Conservation (phyloP, 1,140 invertebrate species). For the Micrasema minimum region DNA sequence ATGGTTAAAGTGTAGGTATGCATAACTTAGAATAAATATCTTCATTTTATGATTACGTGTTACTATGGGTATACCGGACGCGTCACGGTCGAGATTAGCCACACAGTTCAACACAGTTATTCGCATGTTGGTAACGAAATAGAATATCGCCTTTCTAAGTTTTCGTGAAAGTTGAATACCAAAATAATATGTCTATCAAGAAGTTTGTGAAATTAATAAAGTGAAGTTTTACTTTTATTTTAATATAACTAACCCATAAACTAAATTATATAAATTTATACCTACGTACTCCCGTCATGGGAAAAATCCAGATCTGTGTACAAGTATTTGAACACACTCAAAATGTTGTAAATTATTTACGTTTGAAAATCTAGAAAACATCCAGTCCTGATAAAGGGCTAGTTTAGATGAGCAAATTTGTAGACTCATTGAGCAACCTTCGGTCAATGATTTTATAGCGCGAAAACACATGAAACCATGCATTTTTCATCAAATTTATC, state of each 20-base stretch:
- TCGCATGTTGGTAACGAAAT: background rate
- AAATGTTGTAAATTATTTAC: no score
- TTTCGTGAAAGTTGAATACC: background rate
- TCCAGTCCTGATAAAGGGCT: no score
- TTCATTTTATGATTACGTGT: background rate
- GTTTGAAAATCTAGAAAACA: no score
- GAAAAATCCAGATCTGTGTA: background rate
- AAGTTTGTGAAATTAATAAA: background rate
- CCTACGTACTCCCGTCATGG: background rate
- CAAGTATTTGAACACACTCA: no score
- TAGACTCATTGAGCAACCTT: no score
- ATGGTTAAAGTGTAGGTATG: no score
- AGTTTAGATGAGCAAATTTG: no score
- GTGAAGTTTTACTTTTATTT: background rate
- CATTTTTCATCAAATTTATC: no score
- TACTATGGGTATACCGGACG: background rate
- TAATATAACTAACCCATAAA: background rate
- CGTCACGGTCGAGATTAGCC: constrained; percentile 3
- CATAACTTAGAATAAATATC: no score
- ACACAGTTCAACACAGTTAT: background rate
- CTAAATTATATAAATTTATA: background rate
- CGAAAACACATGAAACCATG: no score
- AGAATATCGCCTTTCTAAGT: background rate
- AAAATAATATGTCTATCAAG: background rate
- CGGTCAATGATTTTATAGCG: no score